Evolutionary conservation across 92 coral and sea anemone species (phyloP).

Genomic region (Muricea muricata): DNA sequence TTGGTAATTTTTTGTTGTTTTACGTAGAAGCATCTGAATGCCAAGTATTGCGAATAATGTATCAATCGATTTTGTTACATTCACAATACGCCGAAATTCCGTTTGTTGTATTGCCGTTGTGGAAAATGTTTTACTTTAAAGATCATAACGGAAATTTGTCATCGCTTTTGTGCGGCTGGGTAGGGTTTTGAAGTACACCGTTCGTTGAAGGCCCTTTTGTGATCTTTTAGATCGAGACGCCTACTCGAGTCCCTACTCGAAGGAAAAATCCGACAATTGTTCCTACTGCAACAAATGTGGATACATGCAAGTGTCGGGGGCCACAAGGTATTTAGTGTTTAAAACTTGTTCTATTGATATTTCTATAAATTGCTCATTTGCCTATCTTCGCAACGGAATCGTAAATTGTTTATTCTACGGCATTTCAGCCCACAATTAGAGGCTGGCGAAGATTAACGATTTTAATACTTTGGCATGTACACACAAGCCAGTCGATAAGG

Average conservation of each 20-base stretch:
- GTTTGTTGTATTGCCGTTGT: neutral
- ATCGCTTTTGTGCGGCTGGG: constrained; percentile 12
- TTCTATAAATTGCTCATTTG: constrained; percentile 42
- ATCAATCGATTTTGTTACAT: neutral
- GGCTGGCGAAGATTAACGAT: constrained; percentile 55
- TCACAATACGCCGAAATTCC: neutral
- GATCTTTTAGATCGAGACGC: constrained; percentile 46
- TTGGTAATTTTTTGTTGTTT: constrained; percentile 48
- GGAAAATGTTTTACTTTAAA: neutral
- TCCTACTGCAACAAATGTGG: neutral
- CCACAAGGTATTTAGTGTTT: constrained; percentile 33
- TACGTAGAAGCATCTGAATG: constrained; percentile 5
- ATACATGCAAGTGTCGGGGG: constrained; percentile 39
- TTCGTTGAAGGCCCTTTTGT: constrained; percentile 50
- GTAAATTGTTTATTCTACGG: constrained; percentile 50
- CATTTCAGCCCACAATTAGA: constrained; percentile 36
- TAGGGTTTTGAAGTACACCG: constrained; percentile 17
- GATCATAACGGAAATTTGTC: constrained; percentile 4
- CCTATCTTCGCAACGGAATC: constrained; percentile 34
- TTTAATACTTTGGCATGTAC: constrained; percentile 5
- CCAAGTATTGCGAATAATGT: constrained; percentile 26
- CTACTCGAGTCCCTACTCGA: constrained; percentile 41
- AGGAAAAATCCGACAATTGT: constrained; percentile 12
- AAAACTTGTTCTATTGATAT: constrained; percentile 20
- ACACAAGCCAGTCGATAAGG: constrained; percentile 18